Conservation (phyloP, 2,113 vertebrate species). For the Nothobranchius kuhntae region DNA sequence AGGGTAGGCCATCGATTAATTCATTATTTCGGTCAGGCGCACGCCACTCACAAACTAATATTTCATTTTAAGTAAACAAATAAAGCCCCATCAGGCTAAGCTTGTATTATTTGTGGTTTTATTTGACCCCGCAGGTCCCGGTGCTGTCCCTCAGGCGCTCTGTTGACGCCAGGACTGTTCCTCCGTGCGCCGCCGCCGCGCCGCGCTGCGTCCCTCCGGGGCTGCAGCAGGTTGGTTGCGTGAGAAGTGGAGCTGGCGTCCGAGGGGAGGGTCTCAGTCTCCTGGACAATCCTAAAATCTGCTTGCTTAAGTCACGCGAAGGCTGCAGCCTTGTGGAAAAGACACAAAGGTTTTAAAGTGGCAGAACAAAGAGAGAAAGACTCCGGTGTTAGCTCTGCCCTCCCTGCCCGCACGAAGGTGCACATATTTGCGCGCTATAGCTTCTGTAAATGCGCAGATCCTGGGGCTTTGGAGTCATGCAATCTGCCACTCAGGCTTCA, state of each 20-base stretch:
- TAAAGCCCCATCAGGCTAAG: too few relatives aligned
- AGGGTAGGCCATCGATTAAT: too few relatives aligned
- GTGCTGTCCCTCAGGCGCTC: neutral
- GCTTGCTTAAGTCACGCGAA: slow-evolving; percentile 83
- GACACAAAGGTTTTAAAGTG: slow-evolving; percentile 79
- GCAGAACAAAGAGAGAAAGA: slow-evolving; percentile 75
- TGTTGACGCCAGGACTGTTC: slow-evolving; percentile 22
- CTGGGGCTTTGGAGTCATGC: slow-evolving; percentile 77
- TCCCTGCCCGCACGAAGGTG: slow-evolving; percentile 63
- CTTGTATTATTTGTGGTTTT: too few relatives aligned
- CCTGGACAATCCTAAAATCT: slow-evolving; percentile 81
- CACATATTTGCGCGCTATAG: slow-evolving; percentile 69
- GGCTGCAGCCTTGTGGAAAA: slow-evolving; percentile 76
- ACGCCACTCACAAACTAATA: too few relatives aligned
- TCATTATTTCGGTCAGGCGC: too few relatives aligned
- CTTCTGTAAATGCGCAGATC: slow-evolving; percentile 68
- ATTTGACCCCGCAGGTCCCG: too few relatives aligned
- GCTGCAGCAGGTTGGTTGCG: slow-evolving; percentile 77
- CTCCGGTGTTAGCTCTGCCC: slow-evolving; percentile 4
- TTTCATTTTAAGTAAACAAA: too few relatives aligned
- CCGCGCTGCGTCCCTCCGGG: slow-evolving; percentile 45
- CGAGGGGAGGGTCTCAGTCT: slow-evolving; percentile 77
- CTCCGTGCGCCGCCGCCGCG: slow-evolving; percentile 30
- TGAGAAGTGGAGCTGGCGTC: slow-evolving; percentile 75
- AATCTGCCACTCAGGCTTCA: slow-evolving; percentile 73